phyloP scores from a whole-genome alignment of 2,888 invertebrate species.

The Zygothrica quintamaculata region DNA sequence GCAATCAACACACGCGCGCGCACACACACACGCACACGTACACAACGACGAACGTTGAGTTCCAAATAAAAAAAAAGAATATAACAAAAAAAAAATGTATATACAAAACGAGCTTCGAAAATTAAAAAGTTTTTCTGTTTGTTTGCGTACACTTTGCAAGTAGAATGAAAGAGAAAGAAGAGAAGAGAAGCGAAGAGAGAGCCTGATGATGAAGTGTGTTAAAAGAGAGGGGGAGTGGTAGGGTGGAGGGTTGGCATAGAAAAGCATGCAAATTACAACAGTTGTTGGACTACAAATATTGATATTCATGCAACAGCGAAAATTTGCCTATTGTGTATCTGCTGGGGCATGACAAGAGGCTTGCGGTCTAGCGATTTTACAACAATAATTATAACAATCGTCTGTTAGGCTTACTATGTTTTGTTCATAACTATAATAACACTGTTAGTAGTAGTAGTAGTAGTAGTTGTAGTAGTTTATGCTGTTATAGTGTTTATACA shows the following conservation, averaged over 20 bases:
- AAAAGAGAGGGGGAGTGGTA: too few species aligned
- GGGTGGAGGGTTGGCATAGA: background rate
- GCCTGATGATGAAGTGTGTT: too few species aligned
- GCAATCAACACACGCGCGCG: conserved; percentile 60
- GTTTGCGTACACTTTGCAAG: conserved; percentile 27
- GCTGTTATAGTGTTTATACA: too few species aligned
- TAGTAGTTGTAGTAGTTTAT: too few species aligned
- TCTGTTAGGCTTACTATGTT: conserved; percentile 13
- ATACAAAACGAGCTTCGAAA: conserved; percentile 61
- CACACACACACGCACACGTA: too few species aligned
- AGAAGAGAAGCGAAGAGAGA: too few species aligned
- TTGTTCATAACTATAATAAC: too few species aligned
- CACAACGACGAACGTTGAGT: too few species aligned
- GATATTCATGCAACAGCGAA: conserved; percentile 58
- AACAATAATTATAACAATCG: conserved; percentile 14
- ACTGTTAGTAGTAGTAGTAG: too few species aligned
- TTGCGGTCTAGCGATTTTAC: conserved; percentile 51
- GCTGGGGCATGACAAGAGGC: conserved; percentile 54
- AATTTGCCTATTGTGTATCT: conserved; percentile 40
- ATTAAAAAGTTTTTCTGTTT: conserved; percentile 70
- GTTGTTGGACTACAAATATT: conserved; percentile 69
- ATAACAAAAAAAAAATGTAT: conserved; percentile 29
- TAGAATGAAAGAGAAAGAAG: too few species aligned
- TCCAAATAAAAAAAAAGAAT: too few species aligned
- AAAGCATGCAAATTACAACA: conserved; percentile 66